A percentile compares a stretch with the other conserved stretches of the same genome.
Evolutionary conservation across 2,888 invertebrate species (phyloP).

Genomic region (Rutpela maculata): DNA sequence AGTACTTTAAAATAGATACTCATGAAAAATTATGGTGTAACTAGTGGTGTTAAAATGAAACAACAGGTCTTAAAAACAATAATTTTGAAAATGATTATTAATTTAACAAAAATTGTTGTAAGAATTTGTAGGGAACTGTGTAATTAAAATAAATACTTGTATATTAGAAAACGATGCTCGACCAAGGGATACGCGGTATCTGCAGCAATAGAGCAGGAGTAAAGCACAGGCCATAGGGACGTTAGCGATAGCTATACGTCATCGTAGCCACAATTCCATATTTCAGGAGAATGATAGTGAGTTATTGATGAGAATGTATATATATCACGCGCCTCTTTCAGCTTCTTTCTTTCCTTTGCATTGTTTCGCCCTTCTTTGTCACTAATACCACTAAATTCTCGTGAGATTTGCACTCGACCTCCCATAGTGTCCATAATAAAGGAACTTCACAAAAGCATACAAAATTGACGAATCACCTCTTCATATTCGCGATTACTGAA

Average conservation of each 20-base stretch:
- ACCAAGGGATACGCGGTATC: slow-evolving; percentile 49
- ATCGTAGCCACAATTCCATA: slow-evolving; percentile 67
- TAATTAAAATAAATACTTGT: slow-evolving; percentile 58
- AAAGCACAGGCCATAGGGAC: slow-evolving; percentile 50
- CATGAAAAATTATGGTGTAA: too few relatives aligned
- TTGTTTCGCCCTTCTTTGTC: slow-evolving; percentile 65
- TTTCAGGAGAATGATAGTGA: slow-evolving; percentile 68
- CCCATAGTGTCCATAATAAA: slow-evolving; percentile 57
- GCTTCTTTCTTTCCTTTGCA: slow-evolving; percentile 59
- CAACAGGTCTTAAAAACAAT: too few relatives aligned
- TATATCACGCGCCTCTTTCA: slow-evolving; percentile 62
- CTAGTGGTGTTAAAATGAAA: too few relatives aligned
- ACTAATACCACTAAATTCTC: slow-evolving; percentile 62
- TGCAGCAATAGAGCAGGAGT: slow-evolving; percentile 36
- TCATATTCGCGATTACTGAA: slow-evolving; percentile 52
- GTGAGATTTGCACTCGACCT: slow-evolving; percentile 57
- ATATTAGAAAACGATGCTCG: slow-evolving; percentile 45
- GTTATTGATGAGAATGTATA: slow-evolving; percentile 68
- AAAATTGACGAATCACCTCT: slow-evolving; percentile 67
- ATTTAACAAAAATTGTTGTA: too few relatives aligned
- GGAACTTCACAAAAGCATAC: slow-evolving; percentile 61
- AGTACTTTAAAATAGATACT: too few relatives aligned
- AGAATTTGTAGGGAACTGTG: not conserved
- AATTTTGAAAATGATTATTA: too few relatives aligned
- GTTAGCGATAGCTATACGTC: slow-evolving; percentile 61